phyloP scores from a whole-genome alignment of 1,140 invertebrate genomes.

The Cydia splendana region DNA sequence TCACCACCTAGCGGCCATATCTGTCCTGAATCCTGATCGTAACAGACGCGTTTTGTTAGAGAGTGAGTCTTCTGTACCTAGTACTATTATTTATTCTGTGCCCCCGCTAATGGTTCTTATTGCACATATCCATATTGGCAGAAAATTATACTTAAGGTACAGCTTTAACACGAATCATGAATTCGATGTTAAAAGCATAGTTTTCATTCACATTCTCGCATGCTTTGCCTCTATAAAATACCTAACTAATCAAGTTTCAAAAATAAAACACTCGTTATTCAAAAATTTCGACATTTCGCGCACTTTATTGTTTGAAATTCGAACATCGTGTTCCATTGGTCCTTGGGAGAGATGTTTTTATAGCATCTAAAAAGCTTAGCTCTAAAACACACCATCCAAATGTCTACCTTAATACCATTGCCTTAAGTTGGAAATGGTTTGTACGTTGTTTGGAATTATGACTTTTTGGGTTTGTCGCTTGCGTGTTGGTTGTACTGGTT shows the following conservation, averaged over 20 bases:
- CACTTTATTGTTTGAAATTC: slow-evolving; percentile 32
- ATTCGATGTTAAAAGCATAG: neutral
- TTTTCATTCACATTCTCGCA: neutral
- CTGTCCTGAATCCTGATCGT: too few species aligned
- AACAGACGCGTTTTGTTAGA: too few species aligned
- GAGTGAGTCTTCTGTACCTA: too few species aligned
- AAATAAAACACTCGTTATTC: slow-evolving; percentile 25
- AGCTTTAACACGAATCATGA: neutral
- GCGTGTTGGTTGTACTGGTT: neutral
- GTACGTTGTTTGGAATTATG: neutral
- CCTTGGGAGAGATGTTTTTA: slow-evolving; percentile 28
- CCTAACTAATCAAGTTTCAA: neutral
- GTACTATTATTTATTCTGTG: too few species aligned
- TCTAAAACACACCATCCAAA: neutral
- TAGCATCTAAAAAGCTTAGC: neutral
- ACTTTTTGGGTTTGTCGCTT: neutral
- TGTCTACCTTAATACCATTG: neutral
- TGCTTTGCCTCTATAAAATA: neutral
- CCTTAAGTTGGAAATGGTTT: neutral
- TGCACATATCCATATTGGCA: too few species aligned
- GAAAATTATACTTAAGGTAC: too few species aligned
- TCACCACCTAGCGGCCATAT: too few species aligned
- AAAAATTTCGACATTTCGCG: slow-evolving; percentile 30
- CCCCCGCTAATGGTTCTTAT: too few species aligned
- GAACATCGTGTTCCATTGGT: slow-evolving; percentile 28